phyloP scores from a whole-genome alignment of 2,888 invertebrate species.

The Leucozona laternaria region DNA sequence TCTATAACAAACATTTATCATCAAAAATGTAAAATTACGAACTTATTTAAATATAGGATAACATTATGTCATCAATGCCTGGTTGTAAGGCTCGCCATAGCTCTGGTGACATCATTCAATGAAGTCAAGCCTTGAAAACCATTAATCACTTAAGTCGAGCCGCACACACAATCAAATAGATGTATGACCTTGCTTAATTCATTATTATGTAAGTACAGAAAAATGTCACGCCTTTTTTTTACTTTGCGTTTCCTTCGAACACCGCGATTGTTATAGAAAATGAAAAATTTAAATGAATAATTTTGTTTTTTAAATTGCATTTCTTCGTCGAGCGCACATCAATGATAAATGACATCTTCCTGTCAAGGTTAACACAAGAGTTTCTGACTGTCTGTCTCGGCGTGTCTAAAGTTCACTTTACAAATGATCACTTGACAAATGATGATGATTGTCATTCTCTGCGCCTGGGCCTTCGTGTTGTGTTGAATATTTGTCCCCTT shows the following conservation, averaged over 20 bases:
- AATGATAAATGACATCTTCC: conserved; percentile 61
- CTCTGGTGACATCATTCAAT: conserved; percentile 14
- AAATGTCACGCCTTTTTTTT: conserved; percentile 42
- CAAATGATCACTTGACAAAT: conserved; percentile 70
- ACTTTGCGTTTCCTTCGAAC: neutral
- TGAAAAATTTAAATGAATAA: conserved; percentile 43
- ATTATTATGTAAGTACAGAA: conserved; percentile 11
- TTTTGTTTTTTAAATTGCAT: conserved; percentile 51
- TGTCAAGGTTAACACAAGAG: conserved; percentile 48
- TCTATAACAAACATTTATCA: neutral
- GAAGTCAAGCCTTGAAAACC: conserved; percentile 16
- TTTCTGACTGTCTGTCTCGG: conserved; percentile 33
- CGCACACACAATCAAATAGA: conserved; percentile 33
- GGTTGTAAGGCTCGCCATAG: neutral
- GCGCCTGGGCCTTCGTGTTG: conserved; percentile 31
- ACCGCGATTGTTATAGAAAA: neutral
- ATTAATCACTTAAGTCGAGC: conserved; percentile 43
- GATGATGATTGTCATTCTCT: conserved; percentile 59
- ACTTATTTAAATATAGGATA: neutral
- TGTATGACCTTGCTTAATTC: conserved; percentile 49
- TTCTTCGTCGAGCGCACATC: conserved; percentile 33
- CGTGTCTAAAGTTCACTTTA: conserved; percentile 46
- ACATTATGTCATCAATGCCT: conserved; percentile 15
- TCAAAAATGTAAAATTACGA: neutral
- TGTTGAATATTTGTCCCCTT: conserved; percentile 10